A percentile compares a stretch with the other conserved stretches of the same genome.
Evolutionary conservation across 1,140 invertebrate species (phyloP).

Genomic region (Philotrypesis tridentata): DNA sequence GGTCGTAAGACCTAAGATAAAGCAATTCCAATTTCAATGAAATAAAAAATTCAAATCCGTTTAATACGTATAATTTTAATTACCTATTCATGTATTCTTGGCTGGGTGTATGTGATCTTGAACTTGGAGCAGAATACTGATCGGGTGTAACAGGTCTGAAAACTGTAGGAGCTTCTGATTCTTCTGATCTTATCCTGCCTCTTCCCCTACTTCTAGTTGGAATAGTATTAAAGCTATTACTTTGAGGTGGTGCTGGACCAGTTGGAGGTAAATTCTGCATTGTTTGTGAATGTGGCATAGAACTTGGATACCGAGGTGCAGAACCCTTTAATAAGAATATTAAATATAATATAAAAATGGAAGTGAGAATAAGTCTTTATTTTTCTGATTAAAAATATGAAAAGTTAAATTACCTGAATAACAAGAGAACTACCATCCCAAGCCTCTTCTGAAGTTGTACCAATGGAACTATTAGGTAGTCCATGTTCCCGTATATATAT

Average conservation of each 20-base stretch:
- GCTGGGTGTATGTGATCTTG: conserved; percentile 74
- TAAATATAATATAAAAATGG: no score
- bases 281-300: conserved; percentile 66
- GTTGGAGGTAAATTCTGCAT: conserved; percentile 66
- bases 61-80: conserved; percentile 18
- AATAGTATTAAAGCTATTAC: conserved; percentile 73
- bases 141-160: conserved; percentile 75
- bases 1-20: conserved; percentile 63
- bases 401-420: conserved; percentile 65
- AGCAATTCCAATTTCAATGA: background rate
- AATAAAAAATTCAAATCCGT: conserved; percentile 28
- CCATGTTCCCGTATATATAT: conserved; percentile 75
- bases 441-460: conserved; percentile 66
- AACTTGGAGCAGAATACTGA: conserved; percentile 71
- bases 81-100: conserved; percentile 69
- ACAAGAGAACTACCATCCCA: conserved; percentile 74
- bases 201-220: conserved; percentile 72
- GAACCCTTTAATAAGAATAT: conserved; percentile 58
- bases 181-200: conserved; percentile 72
- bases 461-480: conserved; percentile 59
- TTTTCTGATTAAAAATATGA: no score
- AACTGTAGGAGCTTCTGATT: conserved; percentile 62
- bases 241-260: conserved; percentile 60
- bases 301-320: conserved; percentile 56
- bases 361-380: no score